Percentiles rank a stretch among this genome's conserved stretches.
These are phyloP conservation scores for Drosophila nikananu DNA, from an alignment of 1,140 invertebrate species.

Conservation along the genomic window DNA sequence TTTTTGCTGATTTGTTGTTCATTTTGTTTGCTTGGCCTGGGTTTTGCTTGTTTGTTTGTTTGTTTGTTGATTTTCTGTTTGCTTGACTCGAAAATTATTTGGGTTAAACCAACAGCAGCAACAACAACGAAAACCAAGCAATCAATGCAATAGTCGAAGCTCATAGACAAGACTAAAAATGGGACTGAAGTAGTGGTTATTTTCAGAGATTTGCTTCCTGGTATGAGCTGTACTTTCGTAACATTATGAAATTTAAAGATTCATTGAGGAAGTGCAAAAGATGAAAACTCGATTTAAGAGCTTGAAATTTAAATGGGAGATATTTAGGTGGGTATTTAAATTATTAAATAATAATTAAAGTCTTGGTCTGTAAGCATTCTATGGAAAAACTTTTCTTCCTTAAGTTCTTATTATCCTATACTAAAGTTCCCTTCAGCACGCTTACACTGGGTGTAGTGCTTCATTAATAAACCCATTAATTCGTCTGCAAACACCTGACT, in stretches of 20 bases:
- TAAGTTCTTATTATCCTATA: too few relatives aligned
- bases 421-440: neutral
- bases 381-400: too few relatives aligned
- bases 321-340: too few relatives aligned
- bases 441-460: neutral
- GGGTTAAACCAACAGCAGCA: slow-evolving; percentile 53
- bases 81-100: slow-evolving; percentile 62
- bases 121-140: slow-evolving; percentile 11
- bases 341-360: too few relatives aligned
- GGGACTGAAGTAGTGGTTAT: slow-evolving; percentile 15
- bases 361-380: too few relatives aligned
- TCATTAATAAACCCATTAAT: slow-evolving; percentile 23
- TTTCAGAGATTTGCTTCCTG: slow-evolving; percentile 31
- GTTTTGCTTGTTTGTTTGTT: slow-evolving; percentile 25
- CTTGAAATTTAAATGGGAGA: neutral
- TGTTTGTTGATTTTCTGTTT: slow-evolving; percentile 62
- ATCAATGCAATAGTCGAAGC: slow-evolving; percentile 49
- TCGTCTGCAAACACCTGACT: slow-evolving; percentile 36
- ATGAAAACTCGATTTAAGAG: neutral
- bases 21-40: slow-evolving; percentile 42
- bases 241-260: slow-evolving; percentile 25
- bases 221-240: slow-evolving; percentile 14
- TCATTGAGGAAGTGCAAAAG: slow-evolving; percentile 17
- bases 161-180: slow-evolving; percentile 21
- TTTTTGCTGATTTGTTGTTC: slow-evolving; percentile 58